These are phyloP conservation scores for Varanus salvator DNA, from an alignment of 2,113 vertebrate species.

Conservation along the genomic window DNA sequence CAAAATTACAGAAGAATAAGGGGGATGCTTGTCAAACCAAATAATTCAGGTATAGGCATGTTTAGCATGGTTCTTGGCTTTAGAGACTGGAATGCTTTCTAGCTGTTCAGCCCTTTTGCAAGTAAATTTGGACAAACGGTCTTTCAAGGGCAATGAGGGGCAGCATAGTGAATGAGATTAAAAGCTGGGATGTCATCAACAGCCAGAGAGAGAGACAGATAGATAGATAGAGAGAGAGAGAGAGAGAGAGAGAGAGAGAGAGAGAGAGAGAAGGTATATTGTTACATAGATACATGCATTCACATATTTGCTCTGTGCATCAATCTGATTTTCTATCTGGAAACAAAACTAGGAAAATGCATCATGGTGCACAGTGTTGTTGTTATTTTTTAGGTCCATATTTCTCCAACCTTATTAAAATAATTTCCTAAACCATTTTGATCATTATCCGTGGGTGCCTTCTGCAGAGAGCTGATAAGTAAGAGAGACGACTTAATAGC, in stretches of 20 bases:
- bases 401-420: slow-evolving; percentile 17
- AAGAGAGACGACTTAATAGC: slow-evolving; percentile 29
- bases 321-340: neutral
- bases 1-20: neutral
- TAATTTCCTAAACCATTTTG: slow-evolving; percentile 22
- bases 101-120: neutral
- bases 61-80: neutral
- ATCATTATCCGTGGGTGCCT: slow-evolving; percentile 34
- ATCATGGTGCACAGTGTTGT: neutral
- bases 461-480: slow-evolving; percentile 50
- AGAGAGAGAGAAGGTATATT: neutral
- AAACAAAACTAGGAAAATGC: neutral
- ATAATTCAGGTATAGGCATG: neutral
- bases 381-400: neutral
- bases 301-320: neutral
- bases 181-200: neutral
- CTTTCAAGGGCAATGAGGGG: neutral
- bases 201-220: neutral
- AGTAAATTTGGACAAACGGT: neutral
- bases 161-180: neutral
- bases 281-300: neutral
- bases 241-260: neutral
- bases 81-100: neutral
- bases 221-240: neutral
- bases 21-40: neutral